Conservation (phyloP, 2,888 invertebrate genomes). For the Athalia cordata region DNA sequence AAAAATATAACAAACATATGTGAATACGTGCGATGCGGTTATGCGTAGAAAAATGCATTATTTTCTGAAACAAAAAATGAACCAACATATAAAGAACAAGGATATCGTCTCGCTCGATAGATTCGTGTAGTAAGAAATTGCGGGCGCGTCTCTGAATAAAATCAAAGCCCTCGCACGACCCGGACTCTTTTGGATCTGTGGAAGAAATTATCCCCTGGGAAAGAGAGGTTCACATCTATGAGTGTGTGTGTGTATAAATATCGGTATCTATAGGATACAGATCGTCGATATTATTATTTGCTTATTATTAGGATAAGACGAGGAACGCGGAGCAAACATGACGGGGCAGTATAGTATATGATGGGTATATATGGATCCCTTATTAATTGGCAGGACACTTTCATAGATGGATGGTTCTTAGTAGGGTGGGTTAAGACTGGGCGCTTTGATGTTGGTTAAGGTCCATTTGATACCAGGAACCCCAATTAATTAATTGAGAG, state of each 20-base stretch:
- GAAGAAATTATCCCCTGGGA: not conserved
- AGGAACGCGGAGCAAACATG: slow-evolving; percentile 62
- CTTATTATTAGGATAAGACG: slow-evolving; percentile 69
- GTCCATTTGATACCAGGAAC: slow-evolving; percentile 67
- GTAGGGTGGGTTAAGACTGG: slow-evolving; percentile 55
- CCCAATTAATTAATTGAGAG: slow-evolving; percentile 69
- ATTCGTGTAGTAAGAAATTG: too few relatives aligned
- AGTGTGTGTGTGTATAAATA: not conserved
- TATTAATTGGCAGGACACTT: slow-evolving; percentile 69
- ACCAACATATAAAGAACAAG: too few relatives aligned
- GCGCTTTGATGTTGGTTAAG: slow-evolving; percentile 68
- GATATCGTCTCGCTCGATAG: too few relatives aligned
- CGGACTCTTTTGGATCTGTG: not conserved
- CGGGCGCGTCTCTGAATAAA: not conserved
- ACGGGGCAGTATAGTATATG: too few relatives aligned
- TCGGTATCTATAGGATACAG: not conserved
- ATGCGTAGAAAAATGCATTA: not conserved
- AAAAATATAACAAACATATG: slow-evolving; percentile 1
- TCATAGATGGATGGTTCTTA: slow-evolving; percentile 55
- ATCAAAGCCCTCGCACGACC: not conserved
- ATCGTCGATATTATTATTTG: slow-evolving; percentile 56
- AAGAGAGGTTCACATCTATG: too few relatives aligned
- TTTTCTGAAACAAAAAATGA: too few relatives aligned
- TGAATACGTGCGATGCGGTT: not conserved
- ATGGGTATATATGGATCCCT: slow-evolving; percentile 57